Percentiles rank a stretch among this genome's conserved stretches.
Evolutionary conservation across 2,113 vertebrate genomes (phyloP).

Genomic region (Caloenas nicobarica): DNA sequence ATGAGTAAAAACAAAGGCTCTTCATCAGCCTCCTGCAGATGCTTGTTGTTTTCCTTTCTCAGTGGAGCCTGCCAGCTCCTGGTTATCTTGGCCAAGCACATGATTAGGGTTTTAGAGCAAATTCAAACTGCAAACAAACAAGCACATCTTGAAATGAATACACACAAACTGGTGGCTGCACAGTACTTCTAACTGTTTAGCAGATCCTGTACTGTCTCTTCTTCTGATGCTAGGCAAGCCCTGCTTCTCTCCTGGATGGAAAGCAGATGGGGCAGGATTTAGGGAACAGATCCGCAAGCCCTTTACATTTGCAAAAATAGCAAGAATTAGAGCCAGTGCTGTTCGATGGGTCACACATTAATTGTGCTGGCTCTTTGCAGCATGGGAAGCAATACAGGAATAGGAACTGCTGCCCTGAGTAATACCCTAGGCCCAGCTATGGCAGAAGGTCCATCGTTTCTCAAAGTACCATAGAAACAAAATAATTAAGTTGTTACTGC

Average conservation of each 20-base stretch:
- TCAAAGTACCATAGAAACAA: not conserved
- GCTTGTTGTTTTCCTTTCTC: conserved; percentile 52
- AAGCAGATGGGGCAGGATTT: not conserved
- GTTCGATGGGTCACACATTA: accelerated
- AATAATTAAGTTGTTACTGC: not conserved
- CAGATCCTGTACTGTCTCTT: not conserved
- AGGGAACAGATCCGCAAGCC: not conserved
- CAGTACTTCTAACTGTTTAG: not conserved
- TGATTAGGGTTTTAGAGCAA: conserved; percentile 37
- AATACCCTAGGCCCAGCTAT: not conserved
- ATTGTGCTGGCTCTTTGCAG: not conserved
- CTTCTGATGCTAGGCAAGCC: not conserved
- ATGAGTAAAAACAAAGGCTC: conserved; percentile 49
- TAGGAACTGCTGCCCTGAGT: not conserved
- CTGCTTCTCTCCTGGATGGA: not conserved
- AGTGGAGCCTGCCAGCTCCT: conserved; percentile 23
- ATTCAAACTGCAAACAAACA: conserved; percentile 46
- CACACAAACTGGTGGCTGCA: not conserved
- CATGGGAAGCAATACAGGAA: not conserved
- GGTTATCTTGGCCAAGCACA: conserved; percentile 48
- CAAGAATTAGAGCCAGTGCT: not conserved
- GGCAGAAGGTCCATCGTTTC: conserved; percentile 7
- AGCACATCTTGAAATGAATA: not conserved
- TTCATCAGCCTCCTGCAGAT: conserved; percentile 65
- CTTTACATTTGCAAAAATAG: not conserved